Evolutionary conservation across 2,888 invertebrate genomes (phyloP).

Genomic region (Tetranychus piercei): DNA sequence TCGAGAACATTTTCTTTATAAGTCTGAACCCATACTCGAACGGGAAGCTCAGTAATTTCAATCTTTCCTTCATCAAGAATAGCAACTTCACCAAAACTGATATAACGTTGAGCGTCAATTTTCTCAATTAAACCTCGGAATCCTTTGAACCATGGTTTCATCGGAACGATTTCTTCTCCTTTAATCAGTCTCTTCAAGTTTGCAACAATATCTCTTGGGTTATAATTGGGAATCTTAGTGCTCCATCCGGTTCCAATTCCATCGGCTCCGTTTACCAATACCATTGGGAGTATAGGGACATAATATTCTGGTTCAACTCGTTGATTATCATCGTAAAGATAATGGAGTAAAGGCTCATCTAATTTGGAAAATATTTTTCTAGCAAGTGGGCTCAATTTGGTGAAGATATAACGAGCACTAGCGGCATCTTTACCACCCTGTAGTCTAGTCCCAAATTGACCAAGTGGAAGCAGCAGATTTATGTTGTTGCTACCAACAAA

Average conservation of each 20-base stretch:
- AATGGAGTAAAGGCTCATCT: constrained; percentile 69
- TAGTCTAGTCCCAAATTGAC: constrained; percentile 81
- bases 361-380: constrained; percentile 65
- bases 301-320: constrained; percentile 88
- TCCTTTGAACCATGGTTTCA: constrained; percentile 37
- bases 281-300: constrained; percentile 84
- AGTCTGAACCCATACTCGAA: constrained; percentile 80
- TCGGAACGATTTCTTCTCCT: constrained; percentile 53
- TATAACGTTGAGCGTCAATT: constrained; percentile 50
- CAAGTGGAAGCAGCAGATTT: constrained; percentile 77
- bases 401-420: constrained; percentile 95
- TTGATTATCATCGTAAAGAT: constrained; percentile 81
- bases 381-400: constrained; percentile 57
- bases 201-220: constrained; percentile 68
- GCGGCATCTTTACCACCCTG: constrained; percentile 91
- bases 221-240: constrained; percentile 88
- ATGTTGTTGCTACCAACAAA: constrained; percentile 96
- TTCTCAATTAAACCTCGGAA: constrained; percentile 43
- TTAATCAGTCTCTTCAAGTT: constrained; percentile 59
- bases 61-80: constrained; percentile 57
- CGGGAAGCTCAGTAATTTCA: constrained; percentile 87
- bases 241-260: constrained; percentile 96
- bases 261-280: constrained; percentile 88
- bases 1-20: constrained; percentile 90
- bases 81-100: constrained; percentile 64